phyloP scores from a whole-genome alignment of 2,113 vertebrate genomes.

The Gambusia holbrooki region DNA sequence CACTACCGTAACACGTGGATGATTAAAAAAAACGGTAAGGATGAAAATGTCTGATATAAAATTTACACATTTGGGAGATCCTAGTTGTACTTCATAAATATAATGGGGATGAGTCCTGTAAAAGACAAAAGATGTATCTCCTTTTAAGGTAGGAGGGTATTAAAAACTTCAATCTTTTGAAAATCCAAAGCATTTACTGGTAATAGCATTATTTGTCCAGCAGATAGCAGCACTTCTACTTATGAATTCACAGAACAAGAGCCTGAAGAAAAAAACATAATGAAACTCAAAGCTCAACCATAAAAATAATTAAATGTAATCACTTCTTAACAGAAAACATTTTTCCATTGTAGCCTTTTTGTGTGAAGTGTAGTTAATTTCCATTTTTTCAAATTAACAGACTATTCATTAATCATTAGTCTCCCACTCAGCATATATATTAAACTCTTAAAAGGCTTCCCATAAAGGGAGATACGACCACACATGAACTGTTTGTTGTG shows the following conservation, averaged over 20 bases:
- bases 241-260: not conserved
- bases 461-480: not conserved
- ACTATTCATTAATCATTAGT: not conserved
- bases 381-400: not conserved
- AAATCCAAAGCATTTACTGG: not conserved
- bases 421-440: not conserved
- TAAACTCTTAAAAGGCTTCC: not conserved
- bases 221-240: conserved; percentile 47
- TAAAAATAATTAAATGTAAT: not conserved
- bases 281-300: conserved; percentile 1
- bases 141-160: not conserved
- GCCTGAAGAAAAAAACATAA: not conserved
- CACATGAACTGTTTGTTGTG: not conserved
- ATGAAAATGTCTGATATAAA: too few species aligned
- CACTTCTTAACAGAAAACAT: not conserved
- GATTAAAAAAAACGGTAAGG: too few species aligned
- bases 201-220: conserved; percentile 28
- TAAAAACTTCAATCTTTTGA: not conserved
- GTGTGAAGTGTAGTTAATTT: not conserved
- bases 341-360: not conserved
- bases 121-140: not conserved
- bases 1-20: not conserved
- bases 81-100: not conserved
- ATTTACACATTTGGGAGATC: not conserved
- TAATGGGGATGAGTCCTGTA: not conserved